Evolutionary conservation across 2,888 invertebrate genomes (phyloP).

Genomic region (Ophion ellenae): DNA sequence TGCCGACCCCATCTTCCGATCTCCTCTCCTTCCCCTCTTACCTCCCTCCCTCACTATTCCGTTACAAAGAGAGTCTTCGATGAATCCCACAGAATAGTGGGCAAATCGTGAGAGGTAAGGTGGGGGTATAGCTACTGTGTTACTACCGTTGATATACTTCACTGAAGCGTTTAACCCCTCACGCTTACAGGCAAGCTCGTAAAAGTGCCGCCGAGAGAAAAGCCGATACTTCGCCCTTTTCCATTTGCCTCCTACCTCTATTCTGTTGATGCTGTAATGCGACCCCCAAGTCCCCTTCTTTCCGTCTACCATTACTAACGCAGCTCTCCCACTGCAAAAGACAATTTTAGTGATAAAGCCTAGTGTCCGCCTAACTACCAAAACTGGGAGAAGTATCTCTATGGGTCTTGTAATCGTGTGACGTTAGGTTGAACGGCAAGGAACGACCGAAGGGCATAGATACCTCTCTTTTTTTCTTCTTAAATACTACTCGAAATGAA

Average conservation of each 20-base stretch:
- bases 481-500: background rate
- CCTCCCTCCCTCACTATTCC: constrained; percentile 43
- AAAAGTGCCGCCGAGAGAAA: constrained; percentile 65
- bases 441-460: constrained; percentile 19
- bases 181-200: constrained; percentile 48
- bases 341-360: constrained; percentile 64
- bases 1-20: constrained; percentile 44
- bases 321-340: constrained; percentile 50
- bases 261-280: constrained; percentile 32
- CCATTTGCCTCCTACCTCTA: constrained; percentile 49
- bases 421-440: constrained; percentile 38
- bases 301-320: constrained; percentile 10
- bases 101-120: constrained; percentile 49
- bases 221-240: constrained; percentile 63
- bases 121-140: constrained; percentile 46
- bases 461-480: background rate
- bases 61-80: constrained; percentile 79
- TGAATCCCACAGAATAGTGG: constrained; percentile 74
- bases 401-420: constrained; percentile 40
- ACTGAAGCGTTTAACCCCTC: constrained; percentile 51
- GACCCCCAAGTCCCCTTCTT: background rate
- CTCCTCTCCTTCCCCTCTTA: constrained; percentile 37
- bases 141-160: constrained; percentile 55
- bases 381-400: constrained; percentile 18
- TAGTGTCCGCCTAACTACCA: constrained; percentile 55